Base-by-base conservation (phyloP, 2,113 vertebrate species). In the Poeciliopsis prolifica region DNA sequence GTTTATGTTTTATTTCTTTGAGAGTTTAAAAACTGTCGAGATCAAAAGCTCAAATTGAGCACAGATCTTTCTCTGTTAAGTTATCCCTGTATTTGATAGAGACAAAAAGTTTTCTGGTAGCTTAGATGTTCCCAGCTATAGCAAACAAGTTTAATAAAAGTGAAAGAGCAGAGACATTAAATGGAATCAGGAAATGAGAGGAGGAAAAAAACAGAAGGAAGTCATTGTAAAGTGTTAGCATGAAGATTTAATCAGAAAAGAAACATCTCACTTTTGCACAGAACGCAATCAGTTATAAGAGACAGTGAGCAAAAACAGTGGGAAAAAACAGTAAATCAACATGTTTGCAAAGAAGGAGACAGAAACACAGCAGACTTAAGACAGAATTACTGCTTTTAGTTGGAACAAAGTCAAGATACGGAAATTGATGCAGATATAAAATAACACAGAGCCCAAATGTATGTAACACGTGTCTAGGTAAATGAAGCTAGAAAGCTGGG, bases 181-280 rank as follows among this genome's bases (percentile, higher is more conserved):
- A 72, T 72, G 66, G 74, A 73, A 74, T 78, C 71, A 80, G 72
- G 70, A 88, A 88, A 84, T 29, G 4, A 69, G 8, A 58, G 51
- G 51, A 10, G 3, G 81, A 81, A 88, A 35, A 76, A 89, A 89
- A 71, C 58, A 92, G 74, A 82, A 84, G 58, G 54, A 91, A 69
- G 44, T 85, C 85, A 70, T 17, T 84, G 70, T 14, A 76, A 69
- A 78, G 74, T 76, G 81, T 90, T 79, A 88, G 76, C 51, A 86
- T 68, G 54, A 86, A 84, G 86, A 73, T 93, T 94, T 94, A 92
- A 92, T 92, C 68, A 86, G 74, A 74, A 72, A 81, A 85, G 74
- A 33, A 88, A 70, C 78, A 44, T 74, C 66, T 84, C 68, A 84
- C 40, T 61, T n/a, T 33, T 62, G 83, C 79, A 89, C 61, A 81